Evolutionary conservation across 1,140 invertebrate species (phyloP).

Genomic region (Bombus breviceps): DNA sequence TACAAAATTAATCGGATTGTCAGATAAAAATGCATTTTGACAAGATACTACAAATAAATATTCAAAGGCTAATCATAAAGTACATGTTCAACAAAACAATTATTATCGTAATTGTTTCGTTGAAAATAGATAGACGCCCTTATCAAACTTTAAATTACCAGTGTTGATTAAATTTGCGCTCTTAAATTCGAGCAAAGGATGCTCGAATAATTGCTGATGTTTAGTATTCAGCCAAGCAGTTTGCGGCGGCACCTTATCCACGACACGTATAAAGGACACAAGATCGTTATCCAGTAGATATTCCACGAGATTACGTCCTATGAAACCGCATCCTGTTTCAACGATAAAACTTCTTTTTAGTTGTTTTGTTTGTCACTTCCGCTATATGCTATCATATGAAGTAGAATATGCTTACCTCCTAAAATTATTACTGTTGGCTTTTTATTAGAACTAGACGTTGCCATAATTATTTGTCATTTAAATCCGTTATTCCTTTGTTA

Average conservation of each 20-base stretch:
- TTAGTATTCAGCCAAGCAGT: conserved; percentile 92
- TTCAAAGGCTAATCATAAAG: conserved; percentile 31
- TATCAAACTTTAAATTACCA: conserved; percentile 83
- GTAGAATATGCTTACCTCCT: conserved; percentile 74
- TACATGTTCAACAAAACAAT: background rate
- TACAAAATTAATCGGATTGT: conserved; percentile 88
- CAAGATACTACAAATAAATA: conserved; percentile 86
- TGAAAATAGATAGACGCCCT: background rate
- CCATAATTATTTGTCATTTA: conserved; percentile 71
- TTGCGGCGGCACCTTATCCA: conserved; percentile 96
- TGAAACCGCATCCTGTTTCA: conserved; percentile 93
- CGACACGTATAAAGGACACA: conserved; percentile 89
- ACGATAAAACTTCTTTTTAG: conserved; percentile 52
- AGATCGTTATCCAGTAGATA: conserved; percentile 91
- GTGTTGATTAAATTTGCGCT: conserved; percentile 95
- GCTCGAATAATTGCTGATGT: conserved; percentile 88
- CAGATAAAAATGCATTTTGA: conserved; percentile 88
- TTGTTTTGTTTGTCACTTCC: conserved; percentile 50
- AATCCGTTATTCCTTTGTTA: conserved; percentile 16
- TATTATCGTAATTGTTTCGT: conserved; percentile 24
- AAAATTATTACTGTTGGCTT: conserved; percentile 78
- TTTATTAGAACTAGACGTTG: conserved; percentile 69
- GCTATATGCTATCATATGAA: background rate
- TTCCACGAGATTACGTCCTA: conserved; percentile 93
- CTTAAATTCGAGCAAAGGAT: conserved; percentile 92